Base-by-base conservation (phyloP, 2,113 vertebrate genomes). In the Rhabdornis inornatus region DNA sequence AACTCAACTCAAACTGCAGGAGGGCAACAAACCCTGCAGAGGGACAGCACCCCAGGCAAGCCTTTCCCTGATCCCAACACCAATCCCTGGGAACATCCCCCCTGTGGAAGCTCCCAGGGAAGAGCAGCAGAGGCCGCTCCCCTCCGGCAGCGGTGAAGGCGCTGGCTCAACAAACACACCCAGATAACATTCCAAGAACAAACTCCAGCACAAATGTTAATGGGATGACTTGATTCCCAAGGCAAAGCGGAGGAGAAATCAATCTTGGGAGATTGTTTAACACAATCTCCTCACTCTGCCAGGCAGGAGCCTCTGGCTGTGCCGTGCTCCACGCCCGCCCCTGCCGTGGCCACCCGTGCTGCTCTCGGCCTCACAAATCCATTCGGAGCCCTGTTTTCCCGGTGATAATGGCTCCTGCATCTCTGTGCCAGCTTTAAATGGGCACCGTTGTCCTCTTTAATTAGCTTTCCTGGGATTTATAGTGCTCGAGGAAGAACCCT, bases 391-490 rank as follows among this genome's bases (percentile, higher is more conserved):
- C 80, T 39, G 72, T 19, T 82, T 72, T 83, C 2, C 1, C 69
- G 1, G 30, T 0, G 11, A 50, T 83, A 93, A 94, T 82, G 52
- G 90, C 88, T 86, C 52, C 47, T 44, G 33, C 72, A 68, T 55
- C 72, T 60, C 60, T 0, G 40, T 94, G 96, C 97, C 95, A 96
- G 87, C 87, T 97, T 80, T 93, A 91, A 95, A 96, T 80, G 95
- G 95, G 77, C 94, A 88, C 83, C 56, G 44, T 90, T 87, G 93
- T 94, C 95, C 88, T 81, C 25, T 57, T 83, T 95, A 95, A 97
- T 97, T 94, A 89, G 96, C 91, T 97, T 97, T 90, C 2, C 1
- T 15, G 66, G 91, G 95, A 97, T 93, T 95, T 91, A 97, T 33
- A 5, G 74, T 0, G 1, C 35, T 85, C 20, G 24, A 22, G 11